Percentiles rank a stretch among this genome's conserved stretches.
These are phyloP conservation scores for Australoheros scitulus DNA, from an alignment of 2,113 vertebrate species.

Conservation along the genomic window DNA sequence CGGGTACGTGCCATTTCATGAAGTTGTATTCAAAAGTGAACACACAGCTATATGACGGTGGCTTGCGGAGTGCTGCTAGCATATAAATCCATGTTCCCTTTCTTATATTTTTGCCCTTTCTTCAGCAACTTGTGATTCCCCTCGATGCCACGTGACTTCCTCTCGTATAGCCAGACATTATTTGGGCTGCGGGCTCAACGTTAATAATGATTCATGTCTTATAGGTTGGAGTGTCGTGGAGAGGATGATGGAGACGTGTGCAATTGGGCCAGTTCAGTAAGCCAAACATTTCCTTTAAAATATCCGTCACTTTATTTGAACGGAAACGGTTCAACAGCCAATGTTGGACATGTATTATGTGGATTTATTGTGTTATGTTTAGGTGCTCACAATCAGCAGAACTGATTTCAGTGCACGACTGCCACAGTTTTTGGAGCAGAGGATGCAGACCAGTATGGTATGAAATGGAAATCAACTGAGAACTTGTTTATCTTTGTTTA, in stretches of 20 bases:
- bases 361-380: background rate
- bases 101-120: background rate
- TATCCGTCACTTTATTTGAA: background rate
- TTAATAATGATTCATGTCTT: background rate
- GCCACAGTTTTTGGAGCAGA: conserved; percentile 86
- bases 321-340: background rate
- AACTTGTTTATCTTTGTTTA: background rate
- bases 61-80: background rate
- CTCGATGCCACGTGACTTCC: background rate
- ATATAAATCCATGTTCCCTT: conserved; percentile 18
- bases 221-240: conserved; percentile 43
- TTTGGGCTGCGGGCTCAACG: background rate
- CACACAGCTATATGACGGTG: background rate
- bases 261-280: conserved; percentile 58
- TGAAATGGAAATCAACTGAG: background rate
- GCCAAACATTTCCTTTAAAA: background rate
- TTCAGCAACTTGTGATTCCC: background rate
- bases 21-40: background rate
- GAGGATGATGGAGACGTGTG: conserved; percentile 39
- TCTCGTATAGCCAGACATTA: background rate
- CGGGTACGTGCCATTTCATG: background rate
- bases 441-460: conserved; percentile 92
- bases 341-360: background rate
- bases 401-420: conserved; percentile 74
- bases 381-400: conserved; percentile 58